Evolutionary conservation across 2,888 invertebrate species (phyloP), one percentile per base, ranked within the genome.

Genomic region (Plebejus argus): DNA sequence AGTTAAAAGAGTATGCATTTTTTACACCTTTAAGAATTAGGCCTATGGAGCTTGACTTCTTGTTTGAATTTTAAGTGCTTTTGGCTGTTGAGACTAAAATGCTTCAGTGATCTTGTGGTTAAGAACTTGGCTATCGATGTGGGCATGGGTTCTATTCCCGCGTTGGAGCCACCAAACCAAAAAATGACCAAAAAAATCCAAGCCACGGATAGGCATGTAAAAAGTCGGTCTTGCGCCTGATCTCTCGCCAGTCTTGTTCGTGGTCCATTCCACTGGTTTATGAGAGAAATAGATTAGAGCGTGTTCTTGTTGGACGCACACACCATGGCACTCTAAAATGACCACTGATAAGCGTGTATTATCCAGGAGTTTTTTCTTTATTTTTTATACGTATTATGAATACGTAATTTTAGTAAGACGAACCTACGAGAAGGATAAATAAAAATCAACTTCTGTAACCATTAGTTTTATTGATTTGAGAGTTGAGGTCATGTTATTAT

Each of bases 391-490:
- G n/a, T n/a, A n/a, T n/a, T n/a, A n/a, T n/a, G n/a, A n/a, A n/a
- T n/a, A n/a, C n/a, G n/a, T n/a, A n/a, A n/a, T n/a, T n/a, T n/a
- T n/a, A n/a, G n/a, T n/a, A n/a, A n/a, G n/a, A n/a, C n/a, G n/a
- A n/a, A n/a, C n/a, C n/a, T n/a, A n/a, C n/a, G n/a, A 45, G 3
- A 45, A 76, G 79, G 79, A 72, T 76, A 79, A 80, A 80, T 49
- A 49, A 81, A 82, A 80, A 76, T 79, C 79, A 82, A 78, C 81
- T 80, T 81, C 83, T 86, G 88, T 89, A 89, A 91, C 89, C 89
- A 91, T 90, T 86, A 89, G 89, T 89, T 90, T 87, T 87, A 88
- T 90, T 89, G 84, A 88, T 88, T 88, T 86, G 85, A 89, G 87
- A 87, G 85, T 86, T 87, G 85, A 86, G 86, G 85, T 85, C 84